Conservation (phyloP, 2,113 vertebrate genomes). For the Halcyon senegalensis region DNA sequence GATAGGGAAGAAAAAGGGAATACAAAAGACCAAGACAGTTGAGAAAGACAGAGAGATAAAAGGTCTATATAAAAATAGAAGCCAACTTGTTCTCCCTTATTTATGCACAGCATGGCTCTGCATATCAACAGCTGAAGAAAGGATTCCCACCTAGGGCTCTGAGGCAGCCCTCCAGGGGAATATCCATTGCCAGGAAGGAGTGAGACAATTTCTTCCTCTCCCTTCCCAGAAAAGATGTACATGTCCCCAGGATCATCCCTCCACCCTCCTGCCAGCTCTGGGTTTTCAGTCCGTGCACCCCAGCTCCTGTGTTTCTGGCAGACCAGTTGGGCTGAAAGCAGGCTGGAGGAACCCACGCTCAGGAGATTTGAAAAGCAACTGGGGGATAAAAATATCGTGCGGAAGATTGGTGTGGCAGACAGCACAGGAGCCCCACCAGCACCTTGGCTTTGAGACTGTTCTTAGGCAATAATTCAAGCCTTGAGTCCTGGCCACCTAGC, state of each 20-base stretch:
- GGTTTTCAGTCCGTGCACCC: too few relatives aligned
- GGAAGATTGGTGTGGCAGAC: too few relatives aligned
- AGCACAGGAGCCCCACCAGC: not conserved
- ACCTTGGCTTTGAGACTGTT: too few relatives aligned
- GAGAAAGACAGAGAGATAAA: not conserved
- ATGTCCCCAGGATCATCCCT: not conserved
- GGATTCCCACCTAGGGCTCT: not conserved
- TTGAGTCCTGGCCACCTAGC: rapidly evolving
- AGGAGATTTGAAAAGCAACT: not conserved
- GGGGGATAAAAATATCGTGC: not conserved
- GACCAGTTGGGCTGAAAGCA: not conserved
- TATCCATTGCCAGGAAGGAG: not conserved
- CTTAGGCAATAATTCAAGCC: not conserved
- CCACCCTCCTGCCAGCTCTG: not conserved
- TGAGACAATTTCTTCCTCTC: not conserved
- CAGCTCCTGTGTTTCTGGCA: not conserved
- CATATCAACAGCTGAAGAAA: not conserved
- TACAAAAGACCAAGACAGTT: not conserved
- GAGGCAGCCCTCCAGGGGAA: not conserved
- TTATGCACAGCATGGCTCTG: not conserved
- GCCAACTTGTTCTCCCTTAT: not conserved
- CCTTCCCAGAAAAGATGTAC: not conserved
- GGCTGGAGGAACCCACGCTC: not conserved
- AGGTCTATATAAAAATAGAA: constrained; percentile 1
- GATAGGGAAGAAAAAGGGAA: not conserved